Evolutionary conservation across 2,113 vertebrate genomes (phyloP), one percentile per base, ranked within the genome.

Genomic region (Nothocercus julius): DNA sequence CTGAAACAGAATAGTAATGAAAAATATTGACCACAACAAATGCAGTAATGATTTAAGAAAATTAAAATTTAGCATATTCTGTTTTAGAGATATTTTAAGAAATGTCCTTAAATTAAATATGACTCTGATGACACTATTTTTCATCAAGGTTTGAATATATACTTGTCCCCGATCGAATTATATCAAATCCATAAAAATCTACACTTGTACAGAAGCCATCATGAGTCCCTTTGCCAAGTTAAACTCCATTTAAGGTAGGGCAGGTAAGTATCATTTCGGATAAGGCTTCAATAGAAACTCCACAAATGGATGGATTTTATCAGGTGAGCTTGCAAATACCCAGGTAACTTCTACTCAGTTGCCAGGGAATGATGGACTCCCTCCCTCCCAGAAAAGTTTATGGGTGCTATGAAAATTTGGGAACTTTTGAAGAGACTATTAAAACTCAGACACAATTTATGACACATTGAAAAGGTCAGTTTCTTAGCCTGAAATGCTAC

Each of bases 391-490:
- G 27, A 30, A 54, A 54, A 30, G 27, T 20, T 28, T 30, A 7
- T 54, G 14, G 27, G 53, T 30, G 14, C 13, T 28, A 9, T 16
- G 14, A 54, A 54, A 16, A 7, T 54, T 54, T 28, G 27, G 53
- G 1, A 0, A 5, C 14, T n/a, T 69, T 87, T 64, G 42, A n/a
- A 8, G 12, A 13, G 14, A 77, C n/a, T 59, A 72, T 0, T 0
- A 72, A 72, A 66, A 32, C 19, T 70, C 30, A 73, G 47, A 49
- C 9, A 72, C 20, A 3, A 61, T 61, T 45, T 59, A n/a, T 7
- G 58, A 40, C 13, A 38, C 3, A 10, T 73, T 45, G 25, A 45
- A 72, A 62, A 32, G 25, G 4, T 61, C 64, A 40, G n/a, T 54
- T 67, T 67, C 11, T 20, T 79, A 32, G 16, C 3, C n/a, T 88